phyloP scores from a whole-genome alignment of 2,797 vertebrate species.

The Melanitta fusca region DNA sequence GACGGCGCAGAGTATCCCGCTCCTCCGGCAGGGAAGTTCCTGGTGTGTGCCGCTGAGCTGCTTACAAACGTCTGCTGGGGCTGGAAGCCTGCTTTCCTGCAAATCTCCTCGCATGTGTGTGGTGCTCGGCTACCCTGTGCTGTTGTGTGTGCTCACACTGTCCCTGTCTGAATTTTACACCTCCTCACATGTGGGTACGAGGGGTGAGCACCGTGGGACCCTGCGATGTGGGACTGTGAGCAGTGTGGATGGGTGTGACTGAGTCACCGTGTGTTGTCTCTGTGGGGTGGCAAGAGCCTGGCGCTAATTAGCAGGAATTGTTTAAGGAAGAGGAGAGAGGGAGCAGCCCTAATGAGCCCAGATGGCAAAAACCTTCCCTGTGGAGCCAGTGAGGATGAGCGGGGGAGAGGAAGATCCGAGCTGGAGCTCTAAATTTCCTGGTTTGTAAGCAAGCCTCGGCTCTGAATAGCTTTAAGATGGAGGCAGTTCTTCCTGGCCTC shows the following conservation, averaged over 20 bases:
- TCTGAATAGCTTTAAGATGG: not conserved
- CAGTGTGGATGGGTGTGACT: not conserved
- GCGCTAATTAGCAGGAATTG: not conserved
- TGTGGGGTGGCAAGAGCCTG: not conserved
- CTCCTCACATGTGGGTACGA: rapidly evolving
- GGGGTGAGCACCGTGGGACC: rapidly evolving
- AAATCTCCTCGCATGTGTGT: rapidly evolving
- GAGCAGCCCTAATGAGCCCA: not conserved
- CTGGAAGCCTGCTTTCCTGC: not conserved
- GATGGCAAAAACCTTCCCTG: not conserved
- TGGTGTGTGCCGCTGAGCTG: rapidly evolving
- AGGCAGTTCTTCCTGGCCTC: not conserved
- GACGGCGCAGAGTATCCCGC: not conserved
- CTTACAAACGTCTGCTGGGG: rapidly evolving
- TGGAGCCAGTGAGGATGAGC: not conserved
- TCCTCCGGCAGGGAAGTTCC: rapidly evolving
- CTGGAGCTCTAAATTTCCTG: not conserved
- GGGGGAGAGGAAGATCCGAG: not conserved
- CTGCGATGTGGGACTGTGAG: not conserved
- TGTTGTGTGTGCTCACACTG: rapidly evolving
- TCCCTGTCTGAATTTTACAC: rapidly evolving
- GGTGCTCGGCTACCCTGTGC: not conserved
- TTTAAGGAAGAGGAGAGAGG: not conserved
- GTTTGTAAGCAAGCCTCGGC: not conserved
- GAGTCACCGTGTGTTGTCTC: constrained; percentile 34